phyloP scores from a whole-genome alignment of 2,113 vertebrate genomes.

The Hipposideros armiger region DNA sequence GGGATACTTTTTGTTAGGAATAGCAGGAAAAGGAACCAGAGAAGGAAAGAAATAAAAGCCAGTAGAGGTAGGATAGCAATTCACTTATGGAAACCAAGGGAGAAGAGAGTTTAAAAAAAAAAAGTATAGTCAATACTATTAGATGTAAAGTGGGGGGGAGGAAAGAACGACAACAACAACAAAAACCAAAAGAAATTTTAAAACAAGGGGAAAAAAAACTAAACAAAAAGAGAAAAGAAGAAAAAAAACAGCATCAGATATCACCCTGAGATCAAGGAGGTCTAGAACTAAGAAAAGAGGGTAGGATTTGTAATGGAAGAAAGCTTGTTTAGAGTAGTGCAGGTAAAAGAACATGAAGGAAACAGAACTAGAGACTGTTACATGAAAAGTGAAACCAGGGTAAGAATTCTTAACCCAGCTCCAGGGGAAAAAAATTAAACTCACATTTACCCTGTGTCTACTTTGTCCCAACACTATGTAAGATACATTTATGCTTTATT shows the following conservation, averaged over 20 bases:
- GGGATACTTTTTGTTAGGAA: background rate
- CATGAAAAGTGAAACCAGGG: background rate
- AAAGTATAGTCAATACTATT: background rate
- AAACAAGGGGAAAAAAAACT: too few relatives aligned
- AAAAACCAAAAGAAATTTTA: too few relatives aligned
- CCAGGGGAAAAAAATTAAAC: background rate
- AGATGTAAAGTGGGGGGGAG: too few relatives aligned
- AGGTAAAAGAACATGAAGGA: background rate
- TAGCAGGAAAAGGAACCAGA: background rate
- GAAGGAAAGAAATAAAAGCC: background rate
- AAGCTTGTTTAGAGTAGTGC: background rate
- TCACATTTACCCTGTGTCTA: background rate
- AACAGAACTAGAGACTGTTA: background rate
- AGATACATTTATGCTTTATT: background rate
- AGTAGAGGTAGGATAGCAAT: background rate
- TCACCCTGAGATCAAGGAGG: background rate
- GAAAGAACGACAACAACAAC: too few relatives aligned
- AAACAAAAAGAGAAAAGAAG: too few relatives aligned
- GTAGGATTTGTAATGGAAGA: background rate
- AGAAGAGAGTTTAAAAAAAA: background rate
- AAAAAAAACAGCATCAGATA: background rate
- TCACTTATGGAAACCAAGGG: background rate
- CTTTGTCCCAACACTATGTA: background rate
- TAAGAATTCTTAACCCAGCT: background rate
- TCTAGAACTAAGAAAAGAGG: background rate